Conservation (phyloP, 2,888 invertebrate species). For the Agapostemon virescens region DNA sequence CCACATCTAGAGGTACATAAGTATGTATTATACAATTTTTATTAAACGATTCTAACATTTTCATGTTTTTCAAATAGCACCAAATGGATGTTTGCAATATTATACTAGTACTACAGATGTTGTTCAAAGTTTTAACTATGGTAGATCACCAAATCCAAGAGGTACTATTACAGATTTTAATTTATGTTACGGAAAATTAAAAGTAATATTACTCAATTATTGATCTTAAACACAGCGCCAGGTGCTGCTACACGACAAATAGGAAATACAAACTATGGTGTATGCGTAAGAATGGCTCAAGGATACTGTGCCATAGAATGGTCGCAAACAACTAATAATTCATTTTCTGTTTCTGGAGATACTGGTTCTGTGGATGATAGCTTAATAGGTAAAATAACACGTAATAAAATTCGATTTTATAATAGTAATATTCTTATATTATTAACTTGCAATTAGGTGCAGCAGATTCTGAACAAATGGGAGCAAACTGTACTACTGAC, state of each 20-base stretch:
- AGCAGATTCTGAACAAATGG: conserved; percentile 82
- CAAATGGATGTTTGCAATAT: conserved; percentile 90
- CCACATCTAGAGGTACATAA: conserved; percentile 84
- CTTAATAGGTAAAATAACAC: conserved; percentile 65
- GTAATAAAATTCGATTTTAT: background rate
- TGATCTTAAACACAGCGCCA: conserved; percentile 49
- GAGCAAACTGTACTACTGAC: conserved; percentile 85
- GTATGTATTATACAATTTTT: conserved; percentile 1
- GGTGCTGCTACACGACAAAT: conserved; percentile 86
- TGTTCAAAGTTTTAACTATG: conserved; percentile 90
- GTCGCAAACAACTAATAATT: conserved; percentile 83
- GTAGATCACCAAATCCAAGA: conserved; percentile 83
- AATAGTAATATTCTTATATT: background rate
- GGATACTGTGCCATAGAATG: conserved; percentile 89
- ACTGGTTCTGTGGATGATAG: conserved; percentile 83
- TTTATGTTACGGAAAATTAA: conserved; percentile 2
- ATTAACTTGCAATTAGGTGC: conserved; percentile 78
- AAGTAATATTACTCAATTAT: background rate
- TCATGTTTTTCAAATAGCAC: conserved; percentile 83
- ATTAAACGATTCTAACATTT: background rate
- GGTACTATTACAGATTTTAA: conserved; percentile 56
- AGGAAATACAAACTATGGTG: conserved; percentile 87
- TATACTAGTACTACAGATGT: conserved; percentile 84
- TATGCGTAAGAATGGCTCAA: conserved; percentile 88
- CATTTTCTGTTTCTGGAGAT: conserved; percentile 88